A percentile compares a stretch with the other conserved stretches of the same genome.
phyloP scores from a whole-genome alignment of 2,888 invertebrate genomes.

The Chrysopilus asiliformis region DNA sequence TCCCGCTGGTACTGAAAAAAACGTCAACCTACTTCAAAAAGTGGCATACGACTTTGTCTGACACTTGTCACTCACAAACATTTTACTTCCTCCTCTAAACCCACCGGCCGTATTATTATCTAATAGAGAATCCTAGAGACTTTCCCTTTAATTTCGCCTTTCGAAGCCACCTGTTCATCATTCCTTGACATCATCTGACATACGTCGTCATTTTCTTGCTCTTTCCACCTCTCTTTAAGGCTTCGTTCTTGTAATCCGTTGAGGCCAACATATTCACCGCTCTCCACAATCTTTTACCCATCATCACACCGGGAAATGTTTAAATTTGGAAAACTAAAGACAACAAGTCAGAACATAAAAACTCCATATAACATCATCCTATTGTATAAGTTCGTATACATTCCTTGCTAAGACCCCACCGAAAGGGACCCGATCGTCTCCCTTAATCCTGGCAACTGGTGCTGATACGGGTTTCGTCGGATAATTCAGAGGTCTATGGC shows the following conservation, averaged over 20 bases:
- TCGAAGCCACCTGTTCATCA: slow-evolving; percentile 12
- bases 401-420: no score
- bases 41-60: slow-evolving; percentile 12
- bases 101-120: neutral
- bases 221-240: slow-evolving; percentile 3
- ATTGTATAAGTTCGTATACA: no score
- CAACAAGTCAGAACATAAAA: slow-evolving; percentile 12
- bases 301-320: slow-evolving; percentile 12
- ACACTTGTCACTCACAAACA: slow-evolving; percentile 12
- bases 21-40: slow-evolving; percentile 12
- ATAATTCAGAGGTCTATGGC: no score
- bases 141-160: slow-evolving; percentile 11
- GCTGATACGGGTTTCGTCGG: no score
- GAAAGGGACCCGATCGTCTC: no score
- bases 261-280: no score
- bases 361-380: no score
- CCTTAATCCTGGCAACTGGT: no score
- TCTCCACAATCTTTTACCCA: no score
- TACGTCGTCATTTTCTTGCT: slow-evolving; percentile 7
- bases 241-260: no score
- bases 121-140: slow-evolving; percentile 2
- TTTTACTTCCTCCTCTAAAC: slow-evolving; percentile 2
- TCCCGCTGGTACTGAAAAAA: slow-evolving; percentile 5
- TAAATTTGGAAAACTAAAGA: slow-evolving; percentile 11
- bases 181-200: slow-evolving; percentile 6